Percentiles rank a stretch among this genome's conserved stretches.
Evolutionary conservation across 2,888 invertebrate species (phyloP).

Genomic region (Rhabditoides inermis): DNA sequence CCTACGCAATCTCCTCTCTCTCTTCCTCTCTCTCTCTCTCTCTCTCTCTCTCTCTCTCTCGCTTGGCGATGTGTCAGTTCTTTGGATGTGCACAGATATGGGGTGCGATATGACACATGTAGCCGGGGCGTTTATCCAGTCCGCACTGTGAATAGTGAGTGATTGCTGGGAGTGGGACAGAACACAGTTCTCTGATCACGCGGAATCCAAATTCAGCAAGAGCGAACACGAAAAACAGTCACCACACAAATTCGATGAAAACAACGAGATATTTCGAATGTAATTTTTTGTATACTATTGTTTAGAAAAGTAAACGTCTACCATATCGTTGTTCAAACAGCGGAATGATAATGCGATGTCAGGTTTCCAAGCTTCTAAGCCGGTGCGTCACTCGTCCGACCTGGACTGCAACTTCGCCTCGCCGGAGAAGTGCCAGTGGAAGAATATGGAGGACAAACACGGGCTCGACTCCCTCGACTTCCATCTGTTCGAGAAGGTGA

Average conservation of each 20-base stretch:
- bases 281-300: neutral
- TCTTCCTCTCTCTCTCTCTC: too few species aligned
- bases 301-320: too few species aligned
- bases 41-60: too few species aligned
- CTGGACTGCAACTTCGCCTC: slow-evolving; percentile 45
- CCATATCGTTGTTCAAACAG: slow-evolving; percentile 20
- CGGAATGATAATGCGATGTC: neutral
- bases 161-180: too few species aligned
- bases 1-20: too few species aligned
- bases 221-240: neutral
- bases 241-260: neutral
- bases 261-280: neutral
- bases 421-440: slow-evolving; percentile 43
- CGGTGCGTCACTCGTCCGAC: slow-evolving; percentile 39
- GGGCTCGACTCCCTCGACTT: slow-evolving; percentile 37
- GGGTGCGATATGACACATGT: too few species aligned
- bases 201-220: too few species aligned
- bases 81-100: too few species aligned
- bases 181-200: neutral
- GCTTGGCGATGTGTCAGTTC: too few species aligned
- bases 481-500: slow-evolving; percentile 44
- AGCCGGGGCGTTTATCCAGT: too few species aligned
- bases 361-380: slow-evolving; percentile 9
- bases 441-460: slow-evolving; percentile 29
- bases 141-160: too few species aligned